Base-by-base conservation (phyloP, 2,113 vertebrate species). In the Upupa epops region DNA sequence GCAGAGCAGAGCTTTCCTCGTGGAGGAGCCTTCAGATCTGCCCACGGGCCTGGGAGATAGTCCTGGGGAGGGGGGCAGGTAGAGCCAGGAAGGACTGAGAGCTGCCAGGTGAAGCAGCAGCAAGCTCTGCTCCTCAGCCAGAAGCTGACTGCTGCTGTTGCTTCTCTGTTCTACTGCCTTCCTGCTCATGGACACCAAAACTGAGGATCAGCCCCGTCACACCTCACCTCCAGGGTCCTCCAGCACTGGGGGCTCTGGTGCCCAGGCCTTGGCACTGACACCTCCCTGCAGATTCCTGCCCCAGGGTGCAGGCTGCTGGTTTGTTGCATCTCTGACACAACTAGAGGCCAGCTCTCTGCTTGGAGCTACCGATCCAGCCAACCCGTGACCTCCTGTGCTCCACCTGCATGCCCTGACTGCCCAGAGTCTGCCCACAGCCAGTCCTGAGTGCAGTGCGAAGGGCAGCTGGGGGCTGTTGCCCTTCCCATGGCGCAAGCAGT, bases 191-290 rank as follows among this genome's bases (percentile, higher is more conserved):
- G 29, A 21, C 45, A 5, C 16, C 58, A 4, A 11, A 61, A 52
- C 31, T 11, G 29, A n/a, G 42, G 69, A 20, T 17, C n/a, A 36
- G 65, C 51, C 65, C 2, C 21, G 68, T 36, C 40, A 42, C 29
- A 1, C 36, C 19, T 52, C 9, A 0, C 19, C 4, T 32, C 11
- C 8, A 20, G 34, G 64, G 46, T 42, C 31, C 60, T 11, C 1
- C 21, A 1, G 1, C 8, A 46, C 7, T 2, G 1, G 2, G 3
- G 28, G 19, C n/a, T n/a, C n/a, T n/a, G 78, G 28, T 25, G 68
- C 25, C 21, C 19, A 8, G 13, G 46, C n/a, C 51, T 8, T 13
- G 72, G 60, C 15, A 22, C 9, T 21, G 60, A 29, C 9, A 13
- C n/a, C 20, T 20, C 17, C 7, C 32, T 14, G 26, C 42, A 8